phyloP scores from a whole-genome alignment of 2,888 invertebrate species.

The Darwinula stevensoni region DNA sequence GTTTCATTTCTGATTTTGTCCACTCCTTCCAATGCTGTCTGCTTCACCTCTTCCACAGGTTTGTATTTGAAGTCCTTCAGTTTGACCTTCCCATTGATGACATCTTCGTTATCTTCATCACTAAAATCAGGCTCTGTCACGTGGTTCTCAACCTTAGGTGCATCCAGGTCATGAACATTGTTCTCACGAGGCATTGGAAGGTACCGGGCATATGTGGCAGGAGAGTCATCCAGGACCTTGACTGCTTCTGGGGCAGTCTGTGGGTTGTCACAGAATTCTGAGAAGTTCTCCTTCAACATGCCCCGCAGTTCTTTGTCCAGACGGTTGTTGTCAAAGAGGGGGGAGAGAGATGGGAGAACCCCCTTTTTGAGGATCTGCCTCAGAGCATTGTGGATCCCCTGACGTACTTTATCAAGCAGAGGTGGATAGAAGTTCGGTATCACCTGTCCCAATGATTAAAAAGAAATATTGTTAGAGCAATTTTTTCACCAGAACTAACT shows the following conservation, averaged over 20 bases:
- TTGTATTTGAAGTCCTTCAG: slow-evolving; percentile 9
- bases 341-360: slow-evolving; percentile 54
- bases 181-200: slow-evolving; percentile 11
- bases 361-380: slow-evolving; percentile 67
- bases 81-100: slow-evolving; percentile 9
- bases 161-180: slow-evolving; percentile 11
- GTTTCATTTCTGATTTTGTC: too few relatives aligned
- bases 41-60: slow-evolving; percentile 8
- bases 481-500: too few relatives aligned
- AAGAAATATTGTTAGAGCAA: slow-evolving; percentile 4
- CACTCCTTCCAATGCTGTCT: slow-evolving; percentile 4
- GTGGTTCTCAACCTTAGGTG: slow-evolving; percentile 10
- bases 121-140: slow-evolving; percentile 61
- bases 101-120: slow-evolving; percentile 40
- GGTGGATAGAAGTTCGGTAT: slow-evolving; percentile 56
- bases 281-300: slow-evolving; percentile 64
- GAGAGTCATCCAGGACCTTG: too few relatives aligned
- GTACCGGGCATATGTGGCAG: too few relatives aligned
- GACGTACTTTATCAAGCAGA: slow-evolving; percentile 41
- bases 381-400: slow-evolving; percentile 50
- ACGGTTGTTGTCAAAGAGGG: slow-evolving; percentile 60
- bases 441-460: slow-evolving; percentile 31
- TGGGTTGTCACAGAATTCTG: slow-evolving; percentile 42
- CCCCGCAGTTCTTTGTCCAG: slow-evolving; percentile 49
- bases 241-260: slow-evolving; percentile 7